These are phyloP conservation scores for Diaperis boleti DNA, from an alignment of 2,888 invertebrate genomes.

Conservation along the genomic window DNA sequence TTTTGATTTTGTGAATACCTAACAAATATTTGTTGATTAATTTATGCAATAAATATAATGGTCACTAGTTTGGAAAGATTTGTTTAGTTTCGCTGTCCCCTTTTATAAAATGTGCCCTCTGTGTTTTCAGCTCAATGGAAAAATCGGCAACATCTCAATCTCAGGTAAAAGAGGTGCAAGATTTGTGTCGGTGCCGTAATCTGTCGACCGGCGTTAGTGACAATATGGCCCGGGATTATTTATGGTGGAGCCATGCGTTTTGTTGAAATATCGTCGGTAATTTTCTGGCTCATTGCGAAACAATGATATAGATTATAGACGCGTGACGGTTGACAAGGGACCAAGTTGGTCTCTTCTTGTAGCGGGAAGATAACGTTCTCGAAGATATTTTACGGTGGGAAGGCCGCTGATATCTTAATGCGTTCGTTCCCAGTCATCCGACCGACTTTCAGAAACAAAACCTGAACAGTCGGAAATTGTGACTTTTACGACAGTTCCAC, in stretches of 20 bases:
- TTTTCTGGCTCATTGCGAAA: conserved; percentile 56
- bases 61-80: no score
- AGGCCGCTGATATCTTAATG: conserved; percentile 55
- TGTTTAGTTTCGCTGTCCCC: no score
- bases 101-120: neutral
- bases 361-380: conserved; percentile 48
- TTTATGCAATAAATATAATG: no score
- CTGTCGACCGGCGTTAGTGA: conserved; percentile 11
- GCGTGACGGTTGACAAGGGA: conserved; percentile 56
- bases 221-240: conserved; percentile 43
- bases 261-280: conserved; percentile 54
- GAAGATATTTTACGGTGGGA: conserved; percentile 55
- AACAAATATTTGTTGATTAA: no score
- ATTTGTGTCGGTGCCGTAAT: conserved; percentile 26
- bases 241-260: conserved; percentile 50
- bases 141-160: conserved; percentile 27
- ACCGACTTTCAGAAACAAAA: conserved; percentile 10
- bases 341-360: conserved; percentile 54
- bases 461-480: conserved; percentile 1
- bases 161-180: conserved; percentile 31
- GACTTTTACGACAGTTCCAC: neutral
- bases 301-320: conserved; percentile 54
- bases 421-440: conserved; percentile 23
- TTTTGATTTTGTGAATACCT: no score
- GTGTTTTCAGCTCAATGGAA: neutral